Evolutionary conservation across 2,888 invertebrate species (phyloP).

Genomic region (Papilio protenor): DNA sequence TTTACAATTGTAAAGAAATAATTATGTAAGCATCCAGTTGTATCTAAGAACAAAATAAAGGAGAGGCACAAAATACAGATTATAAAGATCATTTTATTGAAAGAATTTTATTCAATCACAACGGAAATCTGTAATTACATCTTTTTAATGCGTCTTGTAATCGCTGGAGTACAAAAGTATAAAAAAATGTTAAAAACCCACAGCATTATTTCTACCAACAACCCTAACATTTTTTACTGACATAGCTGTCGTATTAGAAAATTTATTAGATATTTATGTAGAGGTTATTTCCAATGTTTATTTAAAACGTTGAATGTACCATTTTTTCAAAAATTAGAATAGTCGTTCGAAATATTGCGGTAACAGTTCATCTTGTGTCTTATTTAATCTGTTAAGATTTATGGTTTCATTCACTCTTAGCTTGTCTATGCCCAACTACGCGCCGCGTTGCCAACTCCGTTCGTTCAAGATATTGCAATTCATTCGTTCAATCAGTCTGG

Average conservation of each 20-base stretch:
- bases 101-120: too few relatives aligned
- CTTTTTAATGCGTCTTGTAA: neutral
- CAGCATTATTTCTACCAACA: neutral
- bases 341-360: neutral
- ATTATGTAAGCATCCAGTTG: slow-evolving; percentile 16
- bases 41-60: slow-evolving; percentile 13
- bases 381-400: slow-evolving; percentile 18
- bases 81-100: too few relatives aligned
- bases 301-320: neutral
- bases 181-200: neutral
- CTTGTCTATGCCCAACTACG: slow-evolving; percentile 46
- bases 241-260: neutral
- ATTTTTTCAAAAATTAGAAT: neutral
- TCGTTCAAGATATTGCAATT: slow-evolving; percentile 52
- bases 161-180: neutral
- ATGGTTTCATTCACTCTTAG: slow-evolving; percentile 28
- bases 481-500: slow-evolving; percentile 75
- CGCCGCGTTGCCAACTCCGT: slow-evolving; percentile 49
- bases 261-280: neutral
- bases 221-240: neutral
- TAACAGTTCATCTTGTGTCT: neutral
- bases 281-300: neutral
- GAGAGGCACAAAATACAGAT: too few relatives aligned
- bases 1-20: neutral
- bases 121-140: too few relatives aligned